Base-by-base conservation (phyloP, 2,797 vertebrate genomes). In the Sitta carolinensis region DNA sequence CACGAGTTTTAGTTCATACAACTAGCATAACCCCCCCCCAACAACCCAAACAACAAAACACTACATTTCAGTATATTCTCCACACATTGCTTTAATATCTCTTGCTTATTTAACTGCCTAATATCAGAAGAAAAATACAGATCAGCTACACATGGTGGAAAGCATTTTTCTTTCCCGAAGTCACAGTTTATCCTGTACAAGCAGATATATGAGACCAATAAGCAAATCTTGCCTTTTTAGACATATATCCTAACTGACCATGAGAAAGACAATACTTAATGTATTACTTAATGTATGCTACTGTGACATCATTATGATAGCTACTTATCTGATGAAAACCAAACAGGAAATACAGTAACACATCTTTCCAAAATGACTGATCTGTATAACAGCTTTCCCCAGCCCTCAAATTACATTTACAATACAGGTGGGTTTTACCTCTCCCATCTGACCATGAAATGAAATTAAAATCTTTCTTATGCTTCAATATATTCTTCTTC, bases 121-220 rank as follows among this genome's bases (percentile, higher is more conserved):
- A 59, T 26, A 32, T 54, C 58, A 62, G 66, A 90, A 61, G 43
- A 62, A 68, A 85, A 84, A 36, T 36, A 17, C 42, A 63, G 38
- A 80, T 42, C 1, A 2, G 13, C 81, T 26, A 59, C 21, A 20
- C 0, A 0, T 18, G 26, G 15, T 13, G 86, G 29, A 79, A 90
- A 54, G 16, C 4, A n/a, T 22, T 84, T 69, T 67, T 63, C 5
- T 74, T 70, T 43, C 34, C 43, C n/a, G 25, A 82, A 50, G 51
- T 57, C 52, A 69, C 7, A n/a, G 62, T 5, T 2, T 43, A 30
- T 22, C 27, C 42, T 69, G 5, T 3, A 34, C 2, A 4, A 64
- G 51, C 25, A 83, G 40, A 62, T 12, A 2, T 0, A 61, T 59
- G 40, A 73, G 83, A 64, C 18, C 29, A 85, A 57, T 2, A 57